phyloP scores from a whole-genome alignment of 2,797 vertebrate species.

The Antennarius maculatus region DNA sequence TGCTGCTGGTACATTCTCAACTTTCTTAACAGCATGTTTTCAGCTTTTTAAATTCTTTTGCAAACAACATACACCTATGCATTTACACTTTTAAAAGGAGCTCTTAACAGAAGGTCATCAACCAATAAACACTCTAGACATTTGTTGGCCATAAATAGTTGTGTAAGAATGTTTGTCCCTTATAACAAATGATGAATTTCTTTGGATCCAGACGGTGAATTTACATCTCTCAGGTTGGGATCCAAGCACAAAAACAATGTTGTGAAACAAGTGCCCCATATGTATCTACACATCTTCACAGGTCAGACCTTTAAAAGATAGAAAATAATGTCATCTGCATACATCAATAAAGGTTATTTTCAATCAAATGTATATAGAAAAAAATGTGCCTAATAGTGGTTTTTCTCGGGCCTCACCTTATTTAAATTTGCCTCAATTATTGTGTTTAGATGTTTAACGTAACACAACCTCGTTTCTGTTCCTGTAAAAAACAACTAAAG shows the following conservation, averaged over 20 bases:
- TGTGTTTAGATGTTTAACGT: constrained; percentile 47
- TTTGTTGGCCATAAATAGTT: neutral
- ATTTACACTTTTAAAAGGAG: neutral
- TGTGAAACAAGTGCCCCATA: neutral
- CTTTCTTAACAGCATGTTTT: constrained; percentile 31
- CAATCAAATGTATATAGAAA: constrained; percentile 36
- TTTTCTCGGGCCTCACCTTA: constrained; percentile 34
- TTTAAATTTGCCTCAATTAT: constrained; percentile 31
- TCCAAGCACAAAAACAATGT: constrained; percentile 12
- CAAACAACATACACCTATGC: neutral
- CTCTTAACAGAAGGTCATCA: neutral
- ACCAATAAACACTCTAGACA: neutral
- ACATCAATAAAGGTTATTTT: constrained; percentile 8
- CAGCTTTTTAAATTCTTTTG: neutral
- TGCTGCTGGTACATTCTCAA: constrained; percentile 11
- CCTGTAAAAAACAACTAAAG: constrained; percentile 39
- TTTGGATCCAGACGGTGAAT: constrained; percentile 34
- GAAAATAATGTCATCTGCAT: constrained; percentile 2
- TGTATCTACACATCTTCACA: constrained; percentile 10
- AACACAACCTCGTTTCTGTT: constrained; percentile 39
- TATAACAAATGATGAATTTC: neutral
- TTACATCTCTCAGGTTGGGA: constrained; percentile 45
- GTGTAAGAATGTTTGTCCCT: constrained; percentile 2
- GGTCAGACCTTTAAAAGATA: constrained; percentile 19
- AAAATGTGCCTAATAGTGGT: constrained; percentile 61